Base-by-base conservation (phyloP, 2,797 vertebrate species). In the Triplophysa yarkandensis region DNA sequence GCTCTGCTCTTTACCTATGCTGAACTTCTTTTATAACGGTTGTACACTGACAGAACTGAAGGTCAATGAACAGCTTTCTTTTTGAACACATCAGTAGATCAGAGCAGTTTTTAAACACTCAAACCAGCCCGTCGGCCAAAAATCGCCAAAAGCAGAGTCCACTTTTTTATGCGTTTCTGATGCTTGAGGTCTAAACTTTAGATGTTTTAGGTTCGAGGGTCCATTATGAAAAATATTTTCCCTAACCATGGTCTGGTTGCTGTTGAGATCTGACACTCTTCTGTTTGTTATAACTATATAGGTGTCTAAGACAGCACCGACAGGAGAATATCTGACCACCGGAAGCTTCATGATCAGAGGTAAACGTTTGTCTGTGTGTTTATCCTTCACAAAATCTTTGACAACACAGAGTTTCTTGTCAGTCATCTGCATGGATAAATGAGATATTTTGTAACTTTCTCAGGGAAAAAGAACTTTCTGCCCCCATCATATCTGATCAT, bases 281-380 rank as follows among this genome's bases (percentile, higher is more conserved):
- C 36, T 16, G 19, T 7, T 28, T 2, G 19, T 73, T 65, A 86
- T 39, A 36, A 58, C 48, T 43, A 11, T 72, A 44, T 79, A 99
- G 98, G 98, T 99, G 52, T 98, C 98, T 52, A 99, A 99, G 87
- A 98, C 97, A 0, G 98, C 98, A 23, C 98, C 98, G 16, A 96
- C 97, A 0, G 98, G 97, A 90, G 98, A 99, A 71, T 99, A 99
- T 77, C 90, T 99, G 86, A 99, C 97, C 32, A 98, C 98, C 6
- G 98, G 97, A 71, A 99, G 98, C 84, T 99, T 99, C 90, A 99
- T 98, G 97, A 96, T 99, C 84, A 90, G 98, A 97, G 98, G 98
- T 98, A 23, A 52, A 34, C 4, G 2, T 27, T 32, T 21, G 25
- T 65, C 11, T 55, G 9, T 28, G 28, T 25, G n/a, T 32, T 69